These are phyloP conservation scores for Actinia equina DNA, from an alignment of 64 coral and sea anemone species.

Conservation along the genomic window DNA sequence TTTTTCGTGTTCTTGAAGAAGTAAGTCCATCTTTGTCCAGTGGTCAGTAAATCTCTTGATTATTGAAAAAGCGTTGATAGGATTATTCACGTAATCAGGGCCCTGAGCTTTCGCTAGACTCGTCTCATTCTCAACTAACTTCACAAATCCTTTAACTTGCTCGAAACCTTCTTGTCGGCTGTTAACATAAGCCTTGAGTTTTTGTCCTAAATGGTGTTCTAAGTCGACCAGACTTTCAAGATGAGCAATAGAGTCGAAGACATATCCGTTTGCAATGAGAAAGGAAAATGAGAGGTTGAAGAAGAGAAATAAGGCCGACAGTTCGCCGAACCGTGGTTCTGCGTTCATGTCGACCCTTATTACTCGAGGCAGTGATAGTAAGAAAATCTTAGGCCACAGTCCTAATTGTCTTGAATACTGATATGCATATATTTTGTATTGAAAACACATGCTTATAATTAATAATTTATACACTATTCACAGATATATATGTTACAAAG, in stretches of 20 bases:
- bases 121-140: constrained; percentile 37
- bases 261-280: constrained; percentile 2
- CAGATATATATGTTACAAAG: not conserved
- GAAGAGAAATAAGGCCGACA: not conserved
- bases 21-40: constrained; percentile 39
- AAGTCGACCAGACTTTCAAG: constrained; percentile 65
- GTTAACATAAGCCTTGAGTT: constrained; percentile 47
- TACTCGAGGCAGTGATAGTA: not conserved
- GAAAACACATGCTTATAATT: not conserved
- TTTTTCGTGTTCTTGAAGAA: constrained; percentile 41
- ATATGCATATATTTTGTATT: not conserved
- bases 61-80: constrained; percentile 13
- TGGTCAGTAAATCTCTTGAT: constrained; percentile 39
- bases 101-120: constrained; percentile 23
- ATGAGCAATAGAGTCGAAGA: constrained; percentile 55
- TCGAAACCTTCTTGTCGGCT: constrained; percentile 31
- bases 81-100: constrained; percentile 23
- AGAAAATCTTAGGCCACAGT: not conserved
- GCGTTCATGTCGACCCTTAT: not conserved
- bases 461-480: not conserved
- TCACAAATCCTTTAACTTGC: constrained; percentile 45
- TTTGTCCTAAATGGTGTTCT: constrained; percentile 51
- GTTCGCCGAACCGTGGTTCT: not conserved
- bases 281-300: not conserved
- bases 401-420: not conserved